phyloP scores from a whole-genome alignment of 2,113 vertebrate genomes.

The Hiodon tergisus region DNA sequence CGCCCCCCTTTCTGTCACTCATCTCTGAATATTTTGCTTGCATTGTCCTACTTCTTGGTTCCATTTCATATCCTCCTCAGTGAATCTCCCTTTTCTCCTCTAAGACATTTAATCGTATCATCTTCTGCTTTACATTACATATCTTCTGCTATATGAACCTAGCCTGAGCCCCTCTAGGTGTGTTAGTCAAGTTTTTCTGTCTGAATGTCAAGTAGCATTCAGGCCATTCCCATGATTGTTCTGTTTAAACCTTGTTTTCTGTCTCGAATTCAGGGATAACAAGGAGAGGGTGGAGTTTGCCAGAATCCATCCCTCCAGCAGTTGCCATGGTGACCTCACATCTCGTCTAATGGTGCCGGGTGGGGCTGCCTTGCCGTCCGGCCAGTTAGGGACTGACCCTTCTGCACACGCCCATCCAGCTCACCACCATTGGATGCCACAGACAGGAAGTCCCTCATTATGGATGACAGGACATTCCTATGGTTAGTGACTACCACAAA shows the following conservation, averaged over 20 bases:
- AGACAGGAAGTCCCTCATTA: constrained; percentile 88
- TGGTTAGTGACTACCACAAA: constrained; percentile 55
- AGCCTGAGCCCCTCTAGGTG: no score
- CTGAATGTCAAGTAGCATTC: no score
- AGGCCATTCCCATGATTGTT: no score
- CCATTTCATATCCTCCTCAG: background rate
- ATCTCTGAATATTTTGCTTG: background rate
- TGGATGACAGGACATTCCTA: constrained; percentile 97
- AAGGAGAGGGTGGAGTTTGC: constrained; percentile 90
- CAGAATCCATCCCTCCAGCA: constrained; percentile 79
- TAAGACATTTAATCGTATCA: background rate
- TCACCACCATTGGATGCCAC: constrained; percentile 89
- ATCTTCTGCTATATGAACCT: no score
- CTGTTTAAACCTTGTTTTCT: no score
- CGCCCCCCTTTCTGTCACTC: background rate
- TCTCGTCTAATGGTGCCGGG: constrained; percentile 85
- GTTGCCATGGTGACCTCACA: constrained; percentile 84
- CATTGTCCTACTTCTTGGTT: background rate
- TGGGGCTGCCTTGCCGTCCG: constrained; percentile 75
- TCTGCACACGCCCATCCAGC: constrained; percentile 73
- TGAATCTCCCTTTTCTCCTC: background rate
- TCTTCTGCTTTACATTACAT: no score
- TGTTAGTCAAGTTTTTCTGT: no score
- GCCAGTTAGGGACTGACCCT: constrained; percentile 78
- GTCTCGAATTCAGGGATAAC: constrained; percentile 71